Percentiles rank a stretch among this genome's conserved stretches.
phyloP scores from a whole-genome alignment of 1,140 invertebrate species.

The Agrilus planipennis region DNA sequence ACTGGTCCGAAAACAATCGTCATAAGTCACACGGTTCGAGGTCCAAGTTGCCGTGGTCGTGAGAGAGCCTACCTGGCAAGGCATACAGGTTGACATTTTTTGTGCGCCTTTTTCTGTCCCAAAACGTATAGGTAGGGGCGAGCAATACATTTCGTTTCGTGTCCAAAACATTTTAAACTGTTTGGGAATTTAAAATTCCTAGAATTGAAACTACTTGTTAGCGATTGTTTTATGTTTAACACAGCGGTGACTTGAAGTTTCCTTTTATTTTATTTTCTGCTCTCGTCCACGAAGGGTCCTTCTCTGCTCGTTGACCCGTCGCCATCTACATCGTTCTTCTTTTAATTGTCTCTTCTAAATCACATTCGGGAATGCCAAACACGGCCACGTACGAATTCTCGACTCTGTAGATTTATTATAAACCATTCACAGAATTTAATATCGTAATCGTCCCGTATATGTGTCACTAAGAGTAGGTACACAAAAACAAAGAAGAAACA shows the following conservation, averaged over 20 bases:
- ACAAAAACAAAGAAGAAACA: no score
- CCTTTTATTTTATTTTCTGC: no score
- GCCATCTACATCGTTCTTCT: no score
- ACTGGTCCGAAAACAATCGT: slow-evolving; percentile 24
- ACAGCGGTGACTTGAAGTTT: slow-evolving; percentile 7
- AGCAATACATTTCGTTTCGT: slow-evolving; percentile 31
- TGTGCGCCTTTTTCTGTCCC: slow-evolving; percentile 14
- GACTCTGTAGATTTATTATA: no score
- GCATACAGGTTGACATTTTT: slow-evolving; percentile 27
- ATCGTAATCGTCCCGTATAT: no score
- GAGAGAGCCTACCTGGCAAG: slow-evolving; percentile 19
- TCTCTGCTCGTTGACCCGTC: no score
- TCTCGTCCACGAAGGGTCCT: no score
- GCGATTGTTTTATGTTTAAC: slow-evolving; percentile 28
- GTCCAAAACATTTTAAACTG: slow-evolving; percentile 32
- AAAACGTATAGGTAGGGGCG: slow-evolving; percentile 25
- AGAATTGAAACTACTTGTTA: slow-evolving; percentile 32
- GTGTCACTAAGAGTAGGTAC: no score
- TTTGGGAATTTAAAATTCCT: slow-evolving; percentile 31
- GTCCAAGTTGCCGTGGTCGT: slow-evolving; percentile 17
- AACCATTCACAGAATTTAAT: no score
- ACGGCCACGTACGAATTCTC: no score
- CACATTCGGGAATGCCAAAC: no score
- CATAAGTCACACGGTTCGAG: slow-evolving; percentile 25
- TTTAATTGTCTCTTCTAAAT: no score